Base-by-base conservation (phyloP, 2,113 vertebrate species). In the Rhinichthys klamathensis region DNA sequence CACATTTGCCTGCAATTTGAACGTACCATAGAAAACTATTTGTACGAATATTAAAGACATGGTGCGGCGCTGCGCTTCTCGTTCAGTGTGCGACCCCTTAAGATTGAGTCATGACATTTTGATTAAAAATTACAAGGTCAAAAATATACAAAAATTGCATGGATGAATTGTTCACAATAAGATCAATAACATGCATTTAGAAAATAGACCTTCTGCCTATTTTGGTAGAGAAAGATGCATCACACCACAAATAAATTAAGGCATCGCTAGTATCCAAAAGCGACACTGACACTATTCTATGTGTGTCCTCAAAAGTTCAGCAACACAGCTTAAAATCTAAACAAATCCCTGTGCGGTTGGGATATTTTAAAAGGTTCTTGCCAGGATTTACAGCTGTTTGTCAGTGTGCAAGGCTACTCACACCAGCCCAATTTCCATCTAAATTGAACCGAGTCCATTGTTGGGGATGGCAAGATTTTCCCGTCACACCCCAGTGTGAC, bases 371-470 rank as follows among this genome's bases (percentile, higher is more conserved):
- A 74, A 23, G 25, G 41, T 35, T 30, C 41, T 30, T 41, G 56
- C 6, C 46, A 63, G 69, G 63, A 82, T 82, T 82, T 69, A 82
- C 32, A 32, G 72, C 38, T 21, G 51, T 83, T 25, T 72, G 81
- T 74, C 21, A 65, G 60, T 58, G 51, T 60, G 30, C 30, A 78
- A n/a, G 15, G 15, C 46, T 65, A 21, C 44, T 27, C 65, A 51
- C 41, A 83, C 44, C 61, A 73, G 25, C 25, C 38, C 63, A 38
- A 67, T 83, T 87, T 80, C 76, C 56, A 87, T 80, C 30, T 84
- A 87, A 87, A 87, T 80, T 84, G 81, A 80, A 84, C 61, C 0
- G 12, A 61, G 75, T 65, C 86, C 82, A 80, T 41, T 80, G 86
- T 87, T 44, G 44, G 30, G 67, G 16, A 30, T 67, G 41, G 30